Percentiles rank a stretch among this genome's conserved stretches.
These are phyloP conservation scores for Chamaetylas fuelleborni DNA, from an alignment of 2,113 vertebrate species.

Conservation along the genomic window DNA sequence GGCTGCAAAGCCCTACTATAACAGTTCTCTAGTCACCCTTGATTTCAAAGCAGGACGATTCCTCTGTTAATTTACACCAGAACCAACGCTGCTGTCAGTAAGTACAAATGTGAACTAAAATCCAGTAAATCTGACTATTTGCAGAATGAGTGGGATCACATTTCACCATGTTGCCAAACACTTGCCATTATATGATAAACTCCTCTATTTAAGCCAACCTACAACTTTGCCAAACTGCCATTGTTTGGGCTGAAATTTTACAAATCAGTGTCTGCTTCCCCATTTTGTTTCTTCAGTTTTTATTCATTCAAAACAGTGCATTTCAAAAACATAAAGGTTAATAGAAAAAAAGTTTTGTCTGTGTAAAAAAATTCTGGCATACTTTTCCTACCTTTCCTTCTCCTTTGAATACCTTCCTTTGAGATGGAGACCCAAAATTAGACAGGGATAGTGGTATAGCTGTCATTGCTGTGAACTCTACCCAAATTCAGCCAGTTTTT, in stretches of 20 bases:
- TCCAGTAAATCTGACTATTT: background rate
- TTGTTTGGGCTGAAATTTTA: slow-evolving; percentile 19
- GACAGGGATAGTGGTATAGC: background rate
- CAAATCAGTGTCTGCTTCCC: background rate
- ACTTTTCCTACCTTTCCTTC: background rate
- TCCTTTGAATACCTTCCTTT: background rate
- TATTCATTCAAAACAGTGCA: background rate
- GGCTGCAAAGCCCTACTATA: background rate
- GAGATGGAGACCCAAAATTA: background rate
- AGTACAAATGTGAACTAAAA: background rate
- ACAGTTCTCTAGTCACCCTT: background rate
- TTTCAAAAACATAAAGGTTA: background rate
- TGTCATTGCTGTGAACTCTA: background rate
- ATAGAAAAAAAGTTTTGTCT: background rate
- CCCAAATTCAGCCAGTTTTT: background rate
- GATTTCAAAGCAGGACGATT: background rate
- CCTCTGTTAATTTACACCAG: background rate
- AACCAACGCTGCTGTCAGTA: background rate
- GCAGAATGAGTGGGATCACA: background rate
- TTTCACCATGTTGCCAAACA: slow-evolving; percentile 13
- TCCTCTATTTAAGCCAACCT: background rate
- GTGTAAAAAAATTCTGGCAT: background rate
- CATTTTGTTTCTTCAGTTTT: background rate
- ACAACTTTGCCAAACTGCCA: background rate
- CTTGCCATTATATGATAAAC: slow-evolving; percentile 1